Percentiles rank a stretch among this genome's conserved stretches.
These are phyloP conservation scores for Lethocerus indicus DNA, from an alignment of 1,140 invertebrate genomes.

Conservation along the genomic window DNA sequence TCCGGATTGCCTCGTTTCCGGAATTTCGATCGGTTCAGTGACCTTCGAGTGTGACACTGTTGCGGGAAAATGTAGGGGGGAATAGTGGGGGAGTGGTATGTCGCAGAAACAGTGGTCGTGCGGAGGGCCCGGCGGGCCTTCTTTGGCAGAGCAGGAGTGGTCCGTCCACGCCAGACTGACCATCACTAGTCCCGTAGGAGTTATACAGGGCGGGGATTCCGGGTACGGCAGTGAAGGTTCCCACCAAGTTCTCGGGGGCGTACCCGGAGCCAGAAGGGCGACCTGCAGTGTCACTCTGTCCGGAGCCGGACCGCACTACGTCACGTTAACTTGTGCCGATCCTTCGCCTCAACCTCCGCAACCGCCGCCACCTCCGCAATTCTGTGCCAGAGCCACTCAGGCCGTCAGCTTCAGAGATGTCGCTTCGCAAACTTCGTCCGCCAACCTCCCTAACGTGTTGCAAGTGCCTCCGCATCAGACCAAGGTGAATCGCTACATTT, in stretches of 20 bases:
- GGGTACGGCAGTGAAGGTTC: slow-evolving; percentile 32
- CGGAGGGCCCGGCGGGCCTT: slow-evolving; percentile 1
- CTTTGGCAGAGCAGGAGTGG: slow-evolving; percentile 31
- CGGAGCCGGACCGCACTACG: slow-evolving; percentile 18
- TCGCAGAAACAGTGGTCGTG: no score
- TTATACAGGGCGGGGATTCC: slow-evolving; percentile 28
- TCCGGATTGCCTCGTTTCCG: no score
- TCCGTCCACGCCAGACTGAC: slow-evolving; percentile 41
- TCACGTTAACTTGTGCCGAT: slow-evolving; percentile 15
- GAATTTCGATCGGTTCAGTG: no score
- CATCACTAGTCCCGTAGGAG: slow-evolving; percentile 30
- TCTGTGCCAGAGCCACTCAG: no score
- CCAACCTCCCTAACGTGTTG: slow-evolving; percentile 24
- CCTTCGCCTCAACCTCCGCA: background rate
- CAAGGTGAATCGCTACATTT: no score
- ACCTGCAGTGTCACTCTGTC: slow-evolving; percentile 20
- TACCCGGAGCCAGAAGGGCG: background rate
- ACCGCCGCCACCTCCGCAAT: slow-evolving; percentile 15
- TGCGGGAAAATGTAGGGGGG: slow-evolving; percentile 1
- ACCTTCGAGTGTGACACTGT: no score
- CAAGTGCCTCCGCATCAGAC: no score
- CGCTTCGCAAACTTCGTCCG: slow-evolving; percentile 34
- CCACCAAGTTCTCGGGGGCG: no score
- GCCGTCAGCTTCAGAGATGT: slow-evolving; percentile 29
- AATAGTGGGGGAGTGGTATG: background rate